Conservation (phyloP, 2,888 invertebrate genomes). For the Nomada ruficornis region DNA sequence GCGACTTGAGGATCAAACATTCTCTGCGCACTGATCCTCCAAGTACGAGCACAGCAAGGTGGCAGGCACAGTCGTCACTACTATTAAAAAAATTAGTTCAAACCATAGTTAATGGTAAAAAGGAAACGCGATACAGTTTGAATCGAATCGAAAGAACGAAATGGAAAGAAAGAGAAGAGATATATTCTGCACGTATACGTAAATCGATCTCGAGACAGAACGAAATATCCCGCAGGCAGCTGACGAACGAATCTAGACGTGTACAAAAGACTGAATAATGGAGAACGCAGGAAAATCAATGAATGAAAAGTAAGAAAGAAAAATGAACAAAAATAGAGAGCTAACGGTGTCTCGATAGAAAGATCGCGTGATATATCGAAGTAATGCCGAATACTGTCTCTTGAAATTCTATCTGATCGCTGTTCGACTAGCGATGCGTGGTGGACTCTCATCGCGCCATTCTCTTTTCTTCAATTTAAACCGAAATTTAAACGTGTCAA, state of each 20-base stretch:
- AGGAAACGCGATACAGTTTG: constrained; percentile 53
- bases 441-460: constrained; percentile 12
- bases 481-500: constrained; percentile 12
- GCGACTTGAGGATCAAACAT: constrained; percentile 75
- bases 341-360: constrained; percentile 52
- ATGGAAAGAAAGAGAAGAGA: constrained; percentile 57
- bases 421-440: not conserved
- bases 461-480: constrained; percentile 1
- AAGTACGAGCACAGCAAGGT: constrained; percentile 80
- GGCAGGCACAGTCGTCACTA: constrained; percentile 82
- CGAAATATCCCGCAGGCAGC: constrained; percentile 56
- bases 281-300: constrained; percentile 38
- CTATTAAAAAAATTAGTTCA: constrained; percentile 69
- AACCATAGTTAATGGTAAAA: constrained; percentile 70
- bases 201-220: constrained; percentile 57
- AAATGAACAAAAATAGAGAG: constrained; percentile 53
- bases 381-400: constrained; percentile 44
- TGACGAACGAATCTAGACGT: constrained; percentile 35
- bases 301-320: constrained; percentile 19
- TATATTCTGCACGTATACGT: constrained; percentile 14
- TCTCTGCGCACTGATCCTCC: constrained; percentile 78
- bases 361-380: constrained; percentile 42
- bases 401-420: constrained; percentile 17
- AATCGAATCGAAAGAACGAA: constrained; percentile 53
- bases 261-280: constrained; percentile 28